Evolutionary conservation across 2,888 invertebrate species (phyloP).

Genomic region (Phengaris arion): DNA sequence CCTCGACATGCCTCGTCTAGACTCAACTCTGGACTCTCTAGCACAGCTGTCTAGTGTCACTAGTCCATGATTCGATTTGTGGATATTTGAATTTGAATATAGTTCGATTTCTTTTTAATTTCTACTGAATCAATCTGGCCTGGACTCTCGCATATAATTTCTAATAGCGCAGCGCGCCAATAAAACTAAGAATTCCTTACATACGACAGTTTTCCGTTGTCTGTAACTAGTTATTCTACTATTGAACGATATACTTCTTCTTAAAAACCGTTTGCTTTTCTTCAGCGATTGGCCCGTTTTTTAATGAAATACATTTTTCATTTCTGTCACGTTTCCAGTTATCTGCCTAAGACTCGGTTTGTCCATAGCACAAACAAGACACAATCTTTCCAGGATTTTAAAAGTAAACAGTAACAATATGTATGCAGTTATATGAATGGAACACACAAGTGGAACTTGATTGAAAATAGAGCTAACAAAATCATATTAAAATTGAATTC

Average conservation of each 20-base stretch:
- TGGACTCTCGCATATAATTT: neutral
- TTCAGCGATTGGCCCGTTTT: neutral
- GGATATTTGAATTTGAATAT: neutral
- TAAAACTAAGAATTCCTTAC: no score
- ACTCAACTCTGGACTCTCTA: neutral
- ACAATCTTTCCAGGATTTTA: neutral
- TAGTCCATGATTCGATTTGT: neutral
- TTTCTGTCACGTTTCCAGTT: neutral
- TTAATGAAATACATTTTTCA: neutral
- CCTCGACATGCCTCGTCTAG: no score
- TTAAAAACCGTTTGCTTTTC: neutral
- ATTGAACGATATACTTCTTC: no score
- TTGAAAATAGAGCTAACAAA: conserved; percentile 11
- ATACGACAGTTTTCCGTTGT: no score
- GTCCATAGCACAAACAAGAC: neutral
- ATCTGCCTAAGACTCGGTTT: neutral
- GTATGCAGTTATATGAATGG: neutral
- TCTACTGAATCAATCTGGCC: neutral
- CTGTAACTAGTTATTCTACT: no score
- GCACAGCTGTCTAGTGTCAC: neutral
- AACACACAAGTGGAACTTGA: neutral
- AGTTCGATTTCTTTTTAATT: neutral
- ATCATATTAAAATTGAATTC: conserved; percentile 11
- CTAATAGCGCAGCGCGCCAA: no score
- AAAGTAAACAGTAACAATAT: neutral